Evolutionary conservation across 1,140 invertebrate species (phyloP), one percentile per base, ranked within the genome.

Genomic region (Diorhabda carinulata): DNA sequence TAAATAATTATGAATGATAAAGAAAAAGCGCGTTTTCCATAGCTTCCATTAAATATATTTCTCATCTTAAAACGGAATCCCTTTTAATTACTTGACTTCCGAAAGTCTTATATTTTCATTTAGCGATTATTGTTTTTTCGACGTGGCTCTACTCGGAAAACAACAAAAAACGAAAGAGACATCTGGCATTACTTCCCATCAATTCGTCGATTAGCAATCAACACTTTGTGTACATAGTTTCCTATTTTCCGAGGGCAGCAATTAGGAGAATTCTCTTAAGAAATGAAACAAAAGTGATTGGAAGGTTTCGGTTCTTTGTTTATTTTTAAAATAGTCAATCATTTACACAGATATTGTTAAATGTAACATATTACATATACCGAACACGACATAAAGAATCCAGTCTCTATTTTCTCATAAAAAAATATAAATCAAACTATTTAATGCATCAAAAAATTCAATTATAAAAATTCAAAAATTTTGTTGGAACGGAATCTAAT

Each of bases 201-300:
- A 70, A 73, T 70, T 70, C 67, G 64, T 52, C 70, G 65, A 73
- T 73, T 73, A 70, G 62, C 69, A 70, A 70, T 73, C 72, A 70
- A 68, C 72, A 70, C 60, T 67, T 64, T 71, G 64, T 68, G 66
- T 67, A 73, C 70, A 71, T 64, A 68, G 43, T 52, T 56, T 56
- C 66, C 59, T 61, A 67, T 60, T 67, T 67, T 67, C 69, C 43
- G 45, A 25, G 43, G 67, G 61, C 47, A 52, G 64, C 69, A 68
- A 71, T 71, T 73, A 71, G 66, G 25, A n/a, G 58, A 8, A 52
- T 57, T 25, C 64, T 44, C 61, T 61, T 61, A 66, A 71, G 70
- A 71, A 71, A 68, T 63, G 61, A 66, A 73, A 71, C 67, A 71
- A 61, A 73, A 69, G 47, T 52, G 25, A 25, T 25, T 25, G 25